Percentiles rank a stretch among this genome's conserved stretches.
These are phyloP conservation scores for Oreocharis arfaki DNA, from an alignment of 2,113 vertebrate species.

Conservation along the genomic window DNA sequence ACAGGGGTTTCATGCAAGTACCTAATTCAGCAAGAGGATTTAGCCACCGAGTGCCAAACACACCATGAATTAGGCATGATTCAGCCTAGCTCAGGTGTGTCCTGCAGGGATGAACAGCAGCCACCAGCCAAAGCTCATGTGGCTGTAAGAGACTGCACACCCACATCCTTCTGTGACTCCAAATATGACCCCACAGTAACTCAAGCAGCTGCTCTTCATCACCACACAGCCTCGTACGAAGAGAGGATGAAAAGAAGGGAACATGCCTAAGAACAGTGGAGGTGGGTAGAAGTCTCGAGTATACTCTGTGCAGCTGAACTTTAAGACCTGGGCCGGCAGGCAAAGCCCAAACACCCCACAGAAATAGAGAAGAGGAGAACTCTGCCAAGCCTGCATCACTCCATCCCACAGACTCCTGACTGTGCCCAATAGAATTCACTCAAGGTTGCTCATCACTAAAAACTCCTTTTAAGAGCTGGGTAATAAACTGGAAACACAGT, in stretches of 20 bases:
- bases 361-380: not conserved
- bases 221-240: rapidly evolving
- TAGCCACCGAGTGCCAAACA: rapidly evolving
- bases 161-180: not conserved
- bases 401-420: not conserved
- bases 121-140: not conserved
- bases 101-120: not conserved
- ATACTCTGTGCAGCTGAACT: not conserved
- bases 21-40: not conserved
- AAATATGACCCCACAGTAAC: not conserved
- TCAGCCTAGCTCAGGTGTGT: not conserved
- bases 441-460: not conserved
- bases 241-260: not conserved
- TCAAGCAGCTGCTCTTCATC: not conserved
- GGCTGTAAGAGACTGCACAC: not conserved
- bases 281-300: not conserved
- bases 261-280: not conserved
- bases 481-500: not conserved
- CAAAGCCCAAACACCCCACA: rapidly evolving
- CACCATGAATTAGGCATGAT: not conserved
- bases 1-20: not conserved
- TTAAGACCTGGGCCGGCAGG: not conserved
- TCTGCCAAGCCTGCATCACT: rapidly evolving
- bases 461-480: not conserved
- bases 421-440: not conserved